Base-by-base conservation (phyloP, 1,140 invertebrate genomes). In the Bilobella aurantiaca region DNA sequence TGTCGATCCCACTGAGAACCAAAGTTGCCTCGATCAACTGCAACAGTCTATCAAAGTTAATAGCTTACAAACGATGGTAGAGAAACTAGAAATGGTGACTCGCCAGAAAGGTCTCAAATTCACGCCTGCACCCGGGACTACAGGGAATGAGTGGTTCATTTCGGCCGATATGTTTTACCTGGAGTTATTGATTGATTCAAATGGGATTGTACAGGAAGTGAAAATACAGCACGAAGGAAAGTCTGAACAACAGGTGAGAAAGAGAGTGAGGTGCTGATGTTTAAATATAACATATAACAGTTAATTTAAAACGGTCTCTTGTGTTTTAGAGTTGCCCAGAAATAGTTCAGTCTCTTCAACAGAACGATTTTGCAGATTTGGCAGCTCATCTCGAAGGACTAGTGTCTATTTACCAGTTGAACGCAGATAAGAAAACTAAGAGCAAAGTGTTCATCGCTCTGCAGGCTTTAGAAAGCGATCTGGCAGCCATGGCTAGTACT, bases 141-240 rank as follows among this genome's bases (percentile, higher is more conserved):
- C 83, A 70, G 87, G 84, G 47, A 85, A 86, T 37, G 88, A 89
- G 75, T 82, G 90, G 67, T 94, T 94, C 74, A 94, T 96, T 77
- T 93, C 89, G 28, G 94, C 91, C 0, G 93, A 96, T 76, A 96
- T 96, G 92, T 97, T 96, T 78, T 95, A 93, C 76, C 82, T 97
- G 68, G 92, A 96, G 81, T 88, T 97, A 67, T 75, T 90, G 34
- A 79, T 96, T 31, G 90, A 94, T 74, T 79, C 84, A 0, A 85
- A 82, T 64, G 93, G 91, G 47, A 82, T 83, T 53, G 87, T 96
- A 0, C 87, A 88, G 76, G 93, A 96, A 83, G 92, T 96, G 0
- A 95, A 94, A 80, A 89, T 95, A 72, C 88, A 91, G 78, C 90
- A 94, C 77, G 89, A 93, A 77, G 89, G 89, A 72, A 89, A 87